phyloP scores from a whole-genome alignment of 2,888 invertebrate species.

The Sepiola atlantica region DNA sequence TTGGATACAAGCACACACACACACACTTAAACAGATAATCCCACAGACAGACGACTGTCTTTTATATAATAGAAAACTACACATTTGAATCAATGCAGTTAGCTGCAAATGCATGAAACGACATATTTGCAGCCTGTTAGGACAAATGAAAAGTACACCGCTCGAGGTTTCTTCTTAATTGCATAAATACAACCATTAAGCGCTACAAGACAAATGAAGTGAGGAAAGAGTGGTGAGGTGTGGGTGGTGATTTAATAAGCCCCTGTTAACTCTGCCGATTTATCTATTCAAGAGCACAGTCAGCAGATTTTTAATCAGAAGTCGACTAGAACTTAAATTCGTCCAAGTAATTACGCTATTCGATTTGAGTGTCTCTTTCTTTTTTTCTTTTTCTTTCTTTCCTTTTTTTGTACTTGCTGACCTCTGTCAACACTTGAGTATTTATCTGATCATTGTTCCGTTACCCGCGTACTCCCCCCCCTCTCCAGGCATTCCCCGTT shows the following conservation, averaged over 20 bases:
- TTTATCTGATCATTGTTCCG: background rate
- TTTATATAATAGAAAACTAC: background rate
- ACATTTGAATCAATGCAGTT: background rate
- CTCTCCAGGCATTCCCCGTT: background rate
- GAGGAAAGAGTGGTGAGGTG: background rate
- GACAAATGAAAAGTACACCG: background rate
- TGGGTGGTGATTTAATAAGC: background rate
- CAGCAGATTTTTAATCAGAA: background rate
- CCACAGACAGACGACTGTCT: no score
- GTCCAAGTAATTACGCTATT: background rate
- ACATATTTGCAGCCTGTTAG: background rate
- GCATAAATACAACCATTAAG: background rate
- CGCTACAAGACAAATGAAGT: background rate
- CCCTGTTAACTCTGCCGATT: background rate
- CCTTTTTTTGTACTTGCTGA: background rate
- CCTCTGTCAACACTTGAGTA: background rate
- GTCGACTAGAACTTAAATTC: background rate
- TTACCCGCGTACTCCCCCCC: background rate
- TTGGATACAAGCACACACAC: no score
- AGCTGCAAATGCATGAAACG: background rate
- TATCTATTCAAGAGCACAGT: background rate
- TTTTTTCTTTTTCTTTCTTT: background rate
- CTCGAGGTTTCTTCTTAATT: background rate
- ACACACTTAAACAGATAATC: no score
- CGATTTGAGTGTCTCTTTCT: background rate